Base-by-base conservation (phyloP, 2,113 vertebrate species). In the Sarotherodon lohbergeri region DNA sequence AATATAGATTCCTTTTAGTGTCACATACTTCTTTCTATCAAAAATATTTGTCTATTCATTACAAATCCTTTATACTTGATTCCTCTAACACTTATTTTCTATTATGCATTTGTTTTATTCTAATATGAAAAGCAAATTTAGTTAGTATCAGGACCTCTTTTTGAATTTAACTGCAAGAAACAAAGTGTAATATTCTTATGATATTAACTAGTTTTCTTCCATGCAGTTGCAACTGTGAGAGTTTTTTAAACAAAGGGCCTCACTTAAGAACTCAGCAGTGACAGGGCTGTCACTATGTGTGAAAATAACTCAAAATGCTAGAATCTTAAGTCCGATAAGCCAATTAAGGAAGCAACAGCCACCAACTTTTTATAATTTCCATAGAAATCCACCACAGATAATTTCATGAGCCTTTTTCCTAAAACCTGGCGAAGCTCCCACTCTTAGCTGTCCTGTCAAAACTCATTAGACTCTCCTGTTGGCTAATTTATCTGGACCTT, bases 401-500 rank as follows among this genome's bases (percentile, higher is more conserved):
- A 92, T 90, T 90, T 86, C 19, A 83, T 78, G 50, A 76, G 56
- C n/a, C 27, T 76, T 88, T 90, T 84, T 17, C 76, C 56, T 82
- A 59, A 85, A 85, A 90, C 84, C 34, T 12, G 9, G 56, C 80
- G 66, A 89, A 86, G 86, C 90, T 81, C 6, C 13, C 50, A 71
- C 83, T 89, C 89, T 90, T 86, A 55, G 79, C 71, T 50, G 24
- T 79, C 79, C 79, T 85, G 92, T 94, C 94, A 89, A 85, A 95
- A 90, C 88, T 88, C 84, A 90, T 96, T 94, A 95, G 57, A 84
- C 10, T 81, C 55, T 89, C 52, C 83, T 57, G 79, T 66, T 85
- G 87, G 84, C 54, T 92, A 91, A 96, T 94, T 87, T 36, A 82
- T 94, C 68, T 81, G 59, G 92, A 95, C 85, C 80, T 88, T 89